A percentile compares a stretch with the other conserved stretches of the same genome.
Conservation (phyloP, 1,140 invertebrate genomes). For the Drosophila nebulosa region DNA sequence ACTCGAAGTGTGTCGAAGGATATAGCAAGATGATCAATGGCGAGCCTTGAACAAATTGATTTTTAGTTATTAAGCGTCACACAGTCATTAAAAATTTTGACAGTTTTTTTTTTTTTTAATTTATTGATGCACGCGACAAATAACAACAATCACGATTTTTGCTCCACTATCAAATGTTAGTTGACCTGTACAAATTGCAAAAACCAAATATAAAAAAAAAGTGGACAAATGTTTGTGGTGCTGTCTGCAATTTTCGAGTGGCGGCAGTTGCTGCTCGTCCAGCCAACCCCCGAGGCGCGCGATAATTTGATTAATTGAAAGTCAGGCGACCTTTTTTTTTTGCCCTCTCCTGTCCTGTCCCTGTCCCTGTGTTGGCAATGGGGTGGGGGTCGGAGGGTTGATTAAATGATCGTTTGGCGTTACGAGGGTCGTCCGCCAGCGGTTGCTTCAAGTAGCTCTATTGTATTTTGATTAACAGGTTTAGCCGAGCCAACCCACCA, state of each 20-base stretch:
- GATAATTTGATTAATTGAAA: constrained; percentile 79
- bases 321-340: constrained; percentile 66
- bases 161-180: neutral
- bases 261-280: neutral
- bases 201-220: constrained; percentile 31
- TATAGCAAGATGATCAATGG: constrained; percentile 18
- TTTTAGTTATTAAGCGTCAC: constrained; percentile 69
- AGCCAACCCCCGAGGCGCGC: constrained; percentile 43
- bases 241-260: constrained; percentile 56
- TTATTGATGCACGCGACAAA: constrained; percentile 74
- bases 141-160: constrained; percentile 46
- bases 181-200: constrained; percentile 73
- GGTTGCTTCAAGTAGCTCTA: constrained; percentile 60
- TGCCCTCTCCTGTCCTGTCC: neutral
- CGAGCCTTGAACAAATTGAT: constrained; percentile 63
- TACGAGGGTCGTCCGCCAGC: constrained; percentile 19
- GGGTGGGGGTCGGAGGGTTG: constrained; percentile 33
- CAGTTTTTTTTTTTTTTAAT: constrained; percentile 60
- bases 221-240: constrained; percentile 72
- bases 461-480: constrained; percentile 73
- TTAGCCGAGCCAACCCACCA: constrained; percentile 54
- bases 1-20: neutral
- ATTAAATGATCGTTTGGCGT: constrained; percentile 52
- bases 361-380: neutral
- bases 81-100: constrained; percentile 78